Evolutionary conservation across 2,888 invertebrate genomes (phyloP).

Genomic region (Agrenia bidenticulata): DNA sequence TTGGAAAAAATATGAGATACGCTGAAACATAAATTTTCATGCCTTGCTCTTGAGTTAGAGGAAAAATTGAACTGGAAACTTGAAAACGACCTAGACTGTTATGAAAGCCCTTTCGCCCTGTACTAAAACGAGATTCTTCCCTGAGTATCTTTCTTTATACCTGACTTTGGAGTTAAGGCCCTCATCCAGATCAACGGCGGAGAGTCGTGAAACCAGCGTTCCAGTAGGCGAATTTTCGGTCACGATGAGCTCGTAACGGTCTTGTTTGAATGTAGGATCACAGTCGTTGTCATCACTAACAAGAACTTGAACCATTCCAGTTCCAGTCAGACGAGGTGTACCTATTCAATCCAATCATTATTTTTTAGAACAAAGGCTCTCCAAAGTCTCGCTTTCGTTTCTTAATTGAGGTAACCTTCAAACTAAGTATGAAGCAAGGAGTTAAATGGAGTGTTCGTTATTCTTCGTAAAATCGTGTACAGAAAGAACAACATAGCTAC

Average conservation of each 20-base stretch:
- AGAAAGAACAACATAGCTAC: slow-evolving; percentile 19
- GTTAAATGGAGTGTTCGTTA: no score
- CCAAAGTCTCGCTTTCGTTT: no score
- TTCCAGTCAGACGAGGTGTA: slow-evolving; percentile 86
- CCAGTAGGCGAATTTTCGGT: slow-evolving; percentile 79
- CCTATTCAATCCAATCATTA: slow-evolving; percentile 61
- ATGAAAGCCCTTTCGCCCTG: no score
- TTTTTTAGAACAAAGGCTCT: background rate
- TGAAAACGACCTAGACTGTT: background rate
- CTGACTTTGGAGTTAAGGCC: slow-evolving; percentile 84
- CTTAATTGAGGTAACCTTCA: no score
- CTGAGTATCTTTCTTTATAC: no score
- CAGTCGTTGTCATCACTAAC: slow-evolving; percentile 97
- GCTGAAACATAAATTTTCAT: no score
- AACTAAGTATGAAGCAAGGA: no score
- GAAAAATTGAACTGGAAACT: background rate
- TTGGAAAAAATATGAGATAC: no score
- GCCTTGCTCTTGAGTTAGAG: background rate
- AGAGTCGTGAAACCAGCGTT: slow-evolving; percentile 73
- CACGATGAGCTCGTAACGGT: slow-evolving; percentile 74
- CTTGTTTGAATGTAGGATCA: slow-evolving; percentile 75
- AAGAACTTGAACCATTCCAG: slow-evolving; percentile 82
- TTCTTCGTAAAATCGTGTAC: background rate
- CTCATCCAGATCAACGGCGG: slow-evolving; percentile 77
- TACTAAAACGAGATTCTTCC: no score